These are phyloP conservation scores for Percopsis transmontana DNA, from an alignment of 2,113 vertebrate species.

Conservation along the genomic window DNA sequence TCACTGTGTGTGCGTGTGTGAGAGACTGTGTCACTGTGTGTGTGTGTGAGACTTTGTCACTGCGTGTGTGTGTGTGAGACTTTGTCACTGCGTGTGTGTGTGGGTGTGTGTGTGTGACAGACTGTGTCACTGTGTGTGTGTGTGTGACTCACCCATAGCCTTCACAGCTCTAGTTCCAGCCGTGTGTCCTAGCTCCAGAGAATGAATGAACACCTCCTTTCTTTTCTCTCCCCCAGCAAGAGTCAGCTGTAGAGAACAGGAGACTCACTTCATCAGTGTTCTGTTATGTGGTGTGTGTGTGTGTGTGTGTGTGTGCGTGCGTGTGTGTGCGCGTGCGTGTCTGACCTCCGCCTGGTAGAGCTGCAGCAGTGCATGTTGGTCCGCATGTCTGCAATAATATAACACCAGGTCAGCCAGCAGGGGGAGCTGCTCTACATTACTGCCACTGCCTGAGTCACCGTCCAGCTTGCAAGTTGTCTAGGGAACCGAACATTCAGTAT, in stretches of 20 bases:
- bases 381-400: conserved; percentile 91
- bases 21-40: background rate
- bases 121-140: background rate
- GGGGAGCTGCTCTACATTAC: conserved; percentile 71
- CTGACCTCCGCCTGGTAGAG: conserved; percentile 92
- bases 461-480: conserved; percentile 78
- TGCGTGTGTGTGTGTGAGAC: background rate
- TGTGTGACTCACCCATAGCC: conserved; percentile 83
- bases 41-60: background rate
- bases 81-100: background rate
- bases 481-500: background rate
- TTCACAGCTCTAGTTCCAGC: conserved; percentile 89
- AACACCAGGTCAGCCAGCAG: conserved; percentile 93
- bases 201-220: conserved; percentile 91
- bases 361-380: conserved; percentile 85
- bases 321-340: background rate
- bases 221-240: conserved; percentile 86
- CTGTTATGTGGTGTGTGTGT: background rate
- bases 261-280: background rate
- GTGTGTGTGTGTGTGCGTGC: background rate
- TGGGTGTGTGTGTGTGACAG: background rate
- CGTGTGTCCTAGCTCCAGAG: conserved; percentile 91
- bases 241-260: conserved; percentile 78
- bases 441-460: conserved; percentile 22
- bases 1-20: background rate